phyloP scores from a whole-genome alignment of 2,888 invertebrate genomes.

The Spialia ferax region DNA sequence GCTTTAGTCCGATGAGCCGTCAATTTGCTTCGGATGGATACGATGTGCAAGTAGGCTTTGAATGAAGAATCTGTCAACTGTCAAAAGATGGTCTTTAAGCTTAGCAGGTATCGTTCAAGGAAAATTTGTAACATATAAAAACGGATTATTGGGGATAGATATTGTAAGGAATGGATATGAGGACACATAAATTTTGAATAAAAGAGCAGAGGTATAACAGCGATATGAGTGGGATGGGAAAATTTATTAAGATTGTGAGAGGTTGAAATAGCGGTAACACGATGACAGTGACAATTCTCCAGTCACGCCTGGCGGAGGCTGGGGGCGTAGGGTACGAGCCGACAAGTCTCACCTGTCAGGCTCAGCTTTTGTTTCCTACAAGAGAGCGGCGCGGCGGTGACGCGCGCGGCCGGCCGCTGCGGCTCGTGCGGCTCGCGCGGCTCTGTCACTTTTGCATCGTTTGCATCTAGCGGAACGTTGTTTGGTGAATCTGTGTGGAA shows the following conservation, averaged over 20 bases:
- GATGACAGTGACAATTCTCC: conserved; percentile 28
- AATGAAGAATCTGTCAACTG: conserved; percentile 32
- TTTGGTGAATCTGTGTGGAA: conserved; percentile 79
- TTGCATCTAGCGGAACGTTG: conserved; percentile 67
- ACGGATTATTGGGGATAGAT: not conserved
- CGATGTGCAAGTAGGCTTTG: conserved; percentile 28
- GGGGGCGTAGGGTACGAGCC: conserved; percentile 40
- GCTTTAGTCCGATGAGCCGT: conserved; percentile 55
- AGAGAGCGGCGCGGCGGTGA: conserved; percentile 87
- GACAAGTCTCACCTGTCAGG: conserved; percentile 86
- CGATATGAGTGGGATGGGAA: not conserved
- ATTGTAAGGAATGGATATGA: no score
- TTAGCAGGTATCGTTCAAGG: not conserved
- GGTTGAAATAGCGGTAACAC: not conserved
- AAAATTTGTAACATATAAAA: not conserved
- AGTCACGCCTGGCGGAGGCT: conserved; percentile 9
- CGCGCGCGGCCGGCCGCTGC: conserved; percentile 88
- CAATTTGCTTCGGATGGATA: conserved; percentile 54
- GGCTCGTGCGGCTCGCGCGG: conserved; percentile 58
- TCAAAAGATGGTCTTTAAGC: not conserved
- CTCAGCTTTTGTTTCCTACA: conserved; percentile 90
- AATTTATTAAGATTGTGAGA: not conserved
- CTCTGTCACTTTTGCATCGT: conserved; percentile 35
- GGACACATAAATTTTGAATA: not conserved
- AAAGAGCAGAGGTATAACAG: not conserved